Conservation (phyloP, 2,888 invertebrate species). For the Sinohyriopsis cumingii region DNA sequence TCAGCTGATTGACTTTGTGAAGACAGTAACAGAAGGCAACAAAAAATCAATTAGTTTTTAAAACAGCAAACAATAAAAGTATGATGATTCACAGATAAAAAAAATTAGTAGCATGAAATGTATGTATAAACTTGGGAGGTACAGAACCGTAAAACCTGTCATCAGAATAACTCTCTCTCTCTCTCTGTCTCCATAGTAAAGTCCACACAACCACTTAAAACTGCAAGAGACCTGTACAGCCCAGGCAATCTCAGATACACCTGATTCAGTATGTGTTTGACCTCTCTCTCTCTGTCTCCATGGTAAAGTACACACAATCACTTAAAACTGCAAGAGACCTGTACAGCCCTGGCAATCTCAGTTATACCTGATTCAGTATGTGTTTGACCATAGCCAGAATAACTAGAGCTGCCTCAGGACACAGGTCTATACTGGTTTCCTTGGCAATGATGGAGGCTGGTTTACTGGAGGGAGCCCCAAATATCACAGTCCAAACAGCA, state of each 20-base stretch:
- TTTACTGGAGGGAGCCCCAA: conserved; percentile 80
- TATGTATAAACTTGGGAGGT: too few relatives aligned
- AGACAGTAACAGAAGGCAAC: too few relatives aligned
- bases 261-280: conserved; percentile 78
- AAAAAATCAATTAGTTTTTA: too few relatives aligned
- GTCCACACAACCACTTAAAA: neutral
- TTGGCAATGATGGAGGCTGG: conserved; percentile 69
- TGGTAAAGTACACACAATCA: neutral
- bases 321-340: neutral
- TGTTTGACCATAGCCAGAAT: conserved; percentile 87
- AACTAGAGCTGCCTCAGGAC: conserved; percentile 92
- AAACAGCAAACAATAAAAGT: too few relatives aligned
- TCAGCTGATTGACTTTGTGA: too few relatives aligned
- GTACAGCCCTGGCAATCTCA: neutral
- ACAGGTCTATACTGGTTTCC: conserved; percentile 76
- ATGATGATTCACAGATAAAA: too few relatives aligned
- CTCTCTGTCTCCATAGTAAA: neutral
- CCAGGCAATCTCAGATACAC: conserved; percentile 62
- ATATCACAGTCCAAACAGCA: conserved; percentile 94
- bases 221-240: neutral
- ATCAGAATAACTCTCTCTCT: neutral
- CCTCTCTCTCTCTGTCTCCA: too few relatives aligned
- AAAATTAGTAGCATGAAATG: too few relatives aligned
- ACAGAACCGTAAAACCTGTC: too few relatives aligned
- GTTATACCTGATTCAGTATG: conserved; percentile 74